These are phyloP conservation scores for Macrotrachela quadricornifera DNA, from an alignment of 1,140 invertebrate species.

Conservation along the genomic window DNA sequence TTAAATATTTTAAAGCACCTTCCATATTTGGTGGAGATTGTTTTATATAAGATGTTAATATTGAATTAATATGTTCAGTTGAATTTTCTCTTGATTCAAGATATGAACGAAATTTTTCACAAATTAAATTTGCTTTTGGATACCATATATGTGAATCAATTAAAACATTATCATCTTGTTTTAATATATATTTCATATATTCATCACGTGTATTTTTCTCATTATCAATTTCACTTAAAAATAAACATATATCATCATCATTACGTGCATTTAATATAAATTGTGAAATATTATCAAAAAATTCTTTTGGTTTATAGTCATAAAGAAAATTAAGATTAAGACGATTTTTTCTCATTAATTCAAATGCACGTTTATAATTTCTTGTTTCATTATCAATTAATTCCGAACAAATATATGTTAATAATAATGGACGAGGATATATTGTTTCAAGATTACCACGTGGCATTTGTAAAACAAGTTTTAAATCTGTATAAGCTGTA, in stretches of 20 bases:
- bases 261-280: conserved; percentile 19
- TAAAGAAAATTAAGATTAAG: conserved; percentile 72
- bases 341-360: conserved; percentile 56
- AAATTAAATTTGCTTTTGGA: neutral
- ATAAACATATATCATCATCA: conserved; percentile 20
- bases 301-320: conserved; percentile 48
- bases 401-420: conserved; percentile 15
- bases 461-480: conserved; percentile 63
- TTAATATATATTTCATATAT: conserved; percentile 20
- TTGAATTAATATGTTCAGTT: conserved; percentile 33
- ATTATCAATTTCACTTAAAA: conserved; percentile 40
- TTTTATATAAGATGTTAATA: conserved; percentile 52
- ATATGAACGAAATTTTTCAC: neutral
- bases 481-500: conserved; percentile 41
- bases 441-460: conserved; percentile 72
- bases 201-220: conserved; percentile 35
- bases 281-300: conserved; percentile 13
- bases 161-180: conserved; percentile 14
- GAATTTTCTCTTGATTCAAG: neutral
- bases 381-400: neutral
- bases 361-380: conserved; percentile 37
- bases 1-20: conserved; percentile 34
- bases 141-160: neutral
- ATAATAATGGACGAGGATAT: conserved; percentile 55
- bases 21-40: conserved; percentile 38